A percentile compares a stretch with the other conserved stretches of the same genome.
Conservation (phyloP, 2,888 invertebrate species). For the Amaurobius ferox region DNA sequence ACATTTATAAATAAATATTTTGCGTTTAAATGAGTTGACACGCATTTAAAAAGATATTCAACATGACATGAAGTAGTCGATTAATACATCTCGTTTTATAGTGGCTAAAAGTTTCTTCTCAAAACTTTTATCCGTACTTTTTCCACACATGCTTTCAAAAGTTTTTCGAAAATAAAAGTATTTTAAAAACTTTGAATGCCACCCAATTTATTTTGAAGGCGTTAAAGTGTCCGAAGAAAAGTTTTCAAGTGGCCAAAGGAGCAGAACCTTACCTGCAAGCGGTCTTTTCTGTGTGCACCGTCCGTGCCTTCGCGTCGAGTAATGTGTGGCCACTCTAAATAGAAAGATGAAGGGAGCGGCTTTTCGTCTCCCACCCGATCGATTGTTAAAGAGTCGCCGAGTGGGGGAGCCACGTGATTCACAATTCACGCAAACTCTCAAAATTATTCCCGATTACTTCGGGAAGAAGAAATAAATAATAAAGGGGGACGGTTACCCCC, state of each 20-base stretch:
- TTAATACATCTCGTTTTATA: no score
- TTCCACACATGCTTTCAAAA: no score
- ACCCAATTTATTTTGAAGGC: not conserved
- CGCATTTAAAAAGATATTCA: no score
- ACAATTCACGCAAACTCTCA: slow-evolving; percentile 22
- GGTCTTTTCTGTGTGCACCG: slow-evolving; percentile 15
- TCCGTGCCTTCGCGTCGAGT: not conserved
- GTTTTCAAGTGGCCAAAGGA: slow-evolving; percentile 13
- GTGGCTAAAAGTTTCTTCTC: no score
- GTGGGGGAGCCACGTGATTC: slow-evolving; percentile 37
- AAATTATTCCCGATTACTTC: slow-evolving; percentile 36
- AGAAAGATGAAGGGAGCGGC: slow-evolving; percentile 25
- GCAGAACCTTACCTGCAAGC: slow-evolving; percentile 26
- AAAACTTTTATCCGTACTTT: no score
- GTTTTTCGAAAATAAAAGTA: not conserved
- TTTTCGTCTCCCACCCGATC: slow-evolving; percentile 19
- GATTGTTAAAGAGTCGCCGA: slow-evolving; percentile 37
- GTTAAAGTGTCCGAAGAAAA: not conserved
- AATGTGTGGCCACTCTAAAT: slow-evolving; percentile 18
- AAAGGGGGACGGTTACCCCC: no score
- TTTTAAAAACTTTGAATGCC: not conserved
- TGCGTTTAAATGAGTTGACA: no score
- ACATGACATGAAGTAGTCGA: no score
- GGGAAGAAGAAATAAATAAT: slow-evolving; percentile 26
- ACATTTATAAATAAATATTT: no score